Conservation (phyloP, 2,888 invertebrate genomes). For the Polietes domitor region DNA sequence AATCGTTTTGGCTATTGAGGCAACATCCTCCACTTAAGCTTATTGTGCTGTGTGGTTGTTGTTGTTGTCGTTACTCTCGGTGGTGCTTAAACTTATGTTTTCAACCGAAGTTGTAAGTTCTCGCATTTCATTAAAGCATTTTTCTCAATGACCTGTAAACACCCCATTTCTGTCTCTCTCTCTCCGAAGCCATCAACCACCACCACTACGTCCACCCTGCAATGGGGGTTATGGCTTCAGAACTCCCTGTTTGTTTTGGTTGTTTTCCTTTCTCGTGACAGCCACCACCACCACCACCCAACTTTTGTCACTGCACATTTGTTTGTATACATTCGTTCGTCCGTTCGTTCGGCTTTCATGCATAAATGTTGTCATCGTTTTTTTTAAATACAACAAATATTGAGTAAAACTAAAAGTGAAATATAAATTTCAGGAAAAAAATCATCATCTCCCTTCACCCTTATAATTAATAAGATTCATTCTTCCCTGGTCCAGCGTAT, state of each 20-base stretch:
- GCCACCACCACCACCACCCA: not conserved
- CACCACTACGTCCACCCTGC: not conserved
- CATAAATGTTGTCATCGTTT: slow-evolving; percentile 1
- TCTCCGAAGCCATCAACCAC: not conserved
- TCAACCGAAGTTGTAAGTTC: slow-evolving; percentile 62
- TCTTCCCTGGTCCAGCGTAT: too few species aligned
- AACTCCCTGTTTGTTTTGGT: not conserved
- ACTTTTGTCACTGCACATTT: not conserved
- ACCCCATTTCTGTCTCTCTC: slow-evolving; percentile 44
- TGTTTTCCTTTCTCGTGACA: not conserved
- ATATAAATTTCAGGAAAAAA: too few species aligned
- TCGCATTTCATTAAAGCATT: slow-evolving; percentile 69
- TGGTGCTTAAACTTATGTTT: not conserved
- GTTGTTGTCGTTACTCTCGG: not conserved
- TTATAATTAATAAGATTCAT: too few species aligned
- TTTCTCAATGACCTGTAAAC: slow-evolving; percentile 62
- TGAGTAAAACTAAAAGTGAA: too few species aligned
- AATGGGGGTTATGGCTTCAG: not conserved
- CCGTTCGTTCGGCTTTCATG: not conserved
- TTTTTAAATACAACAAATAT: not conserved
- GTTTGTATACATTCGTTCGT: not conserved
- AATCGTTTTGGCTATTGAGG: too few species aligned
- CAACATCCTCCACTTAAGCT: not conserved
- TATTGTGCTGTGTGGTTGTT: slow-evolving; percentile 29
- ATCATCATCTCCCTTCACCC: too few species aligned